Evolutionary conservation across 2,888 invertebrate species (phyloP).

Genomic region (Epirrita christyi): DNA sequence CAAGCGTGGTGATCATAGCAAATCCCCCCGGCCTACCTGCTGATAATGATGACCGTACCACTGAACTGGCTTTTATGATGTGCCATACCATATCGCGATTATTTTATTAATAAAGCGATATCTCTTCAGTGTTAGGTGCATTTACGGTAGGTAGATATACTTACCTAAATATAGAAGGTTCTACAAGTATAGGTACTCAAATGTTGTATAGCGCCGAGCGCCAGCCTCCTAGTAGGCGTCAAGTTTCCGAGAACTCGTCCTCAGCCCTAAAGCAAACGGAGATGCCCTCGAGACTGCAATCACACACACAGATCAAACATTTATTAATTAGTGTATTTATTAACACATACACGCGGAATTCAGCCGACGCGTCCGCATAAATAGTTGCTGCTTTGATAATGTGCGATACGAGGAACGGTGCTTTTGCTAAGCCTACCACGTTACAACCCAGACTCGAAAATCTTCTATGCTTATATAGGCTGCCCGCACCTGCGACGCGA

Average conservation of each 20-base stretch:
- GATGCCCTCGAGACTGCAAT: constrained; percentile 42
- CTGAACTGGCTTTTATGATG: too few species aligned
- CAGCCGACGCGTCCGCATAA: constrained; percentile 17
- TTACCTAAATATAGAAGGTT: too few species aligned
- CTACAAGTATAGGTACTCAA: neutral
- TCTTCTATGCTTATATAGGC: too few species aligned
- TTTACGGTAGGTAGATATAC: too few species aligned
- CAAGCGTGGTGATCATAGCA: too few species aligned
- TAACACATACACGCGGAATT: constrained; percentile 49
- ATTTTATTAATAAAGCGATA: too few species aligned
- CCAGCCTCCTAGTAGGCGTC: neutral
- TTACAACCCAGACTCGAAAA: neutral
- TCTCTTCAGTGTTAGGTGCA: too few species aligned
- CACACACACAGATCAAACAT: constrained; percentile 41
- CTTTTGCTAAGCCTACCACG: neutral
- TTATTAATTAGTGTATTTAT: constrained; percentile 51
- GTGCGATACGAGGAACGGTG: constrained; percentile 4
- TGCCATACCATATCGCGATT: too few species aligned
- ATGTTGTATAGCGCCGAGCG: neutral
- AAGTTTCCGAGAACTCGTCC: constrained; percentile 50
- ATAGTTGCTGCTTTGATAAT: constrained; percentile 11
- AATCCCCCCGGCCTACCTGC: too few species aligned
- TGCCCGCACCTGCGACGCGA: too few species aligned
- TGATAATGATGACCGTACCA: too few species aligned
- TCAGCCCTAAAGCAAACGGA: constrained; percentile 46